These are phyloP conservation scores for Typhlomys cinereus DNA, from an alignment of 2,113 vertebrate species.

Conservation along the genomic window DNA sequence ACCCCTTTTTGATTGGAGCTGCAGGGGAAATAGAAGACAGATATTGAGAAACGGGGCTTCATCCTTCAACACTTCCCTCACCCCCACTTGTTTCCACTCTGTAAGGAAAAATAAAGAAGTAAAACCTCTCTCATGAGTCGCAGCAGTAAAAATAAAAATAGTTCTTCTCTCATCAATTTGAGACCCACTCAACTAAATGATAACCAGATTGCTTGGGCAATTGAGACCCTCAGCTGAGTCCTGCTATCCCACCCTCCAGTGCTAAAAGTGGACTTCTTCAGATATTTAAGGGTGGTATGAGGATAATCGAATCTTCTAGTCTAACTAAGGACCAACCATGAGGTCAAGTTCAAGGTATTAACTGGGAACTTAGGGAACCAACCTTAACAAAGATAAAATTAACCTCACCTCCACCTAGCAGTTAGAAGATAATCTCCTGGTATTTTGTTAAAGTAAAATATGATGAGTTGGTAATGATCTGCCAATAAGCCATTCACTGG, in stretches of 20 bases:
- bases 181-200: constrained; percentile 58
- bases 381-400: background rate
- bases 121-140: constrained; percentile 22
- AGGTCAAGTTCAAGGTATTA: constrained; percentile 86
- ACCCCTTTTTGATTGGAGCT: constrained; percentile 36
- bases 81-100: constrained; percentile 12
- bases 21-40: background rate
- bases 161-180: constrained; percentile 21
- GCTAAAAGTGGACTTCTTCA: constrained; percentile 3
- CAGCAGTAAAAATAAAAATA: constrained; percentile 62
- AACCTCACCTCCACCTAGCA: background rate
- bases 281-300: background rate
- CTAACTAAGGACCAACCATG: constrained; percentile 73
- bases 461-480: background rate
- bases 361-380: constrained; percentile 42
- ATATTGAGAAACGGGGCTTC: background rate
- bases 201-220: constrained; percentile 41
- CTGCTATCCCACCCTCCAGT: background rate
- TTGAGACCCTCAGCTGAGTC: constrained; percentile 25
- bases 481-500: background rate
- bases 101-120: background rate
- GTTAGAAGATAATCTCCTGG: background rate
- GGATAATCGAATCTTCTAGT: constrained; percentile 5
- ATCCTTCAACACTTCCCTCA: background rate
- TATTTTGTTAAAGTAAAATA: background rate